Conservation (phyloP, 2,113 vertebrate species). For the Vidua chalybeata region DNA sequence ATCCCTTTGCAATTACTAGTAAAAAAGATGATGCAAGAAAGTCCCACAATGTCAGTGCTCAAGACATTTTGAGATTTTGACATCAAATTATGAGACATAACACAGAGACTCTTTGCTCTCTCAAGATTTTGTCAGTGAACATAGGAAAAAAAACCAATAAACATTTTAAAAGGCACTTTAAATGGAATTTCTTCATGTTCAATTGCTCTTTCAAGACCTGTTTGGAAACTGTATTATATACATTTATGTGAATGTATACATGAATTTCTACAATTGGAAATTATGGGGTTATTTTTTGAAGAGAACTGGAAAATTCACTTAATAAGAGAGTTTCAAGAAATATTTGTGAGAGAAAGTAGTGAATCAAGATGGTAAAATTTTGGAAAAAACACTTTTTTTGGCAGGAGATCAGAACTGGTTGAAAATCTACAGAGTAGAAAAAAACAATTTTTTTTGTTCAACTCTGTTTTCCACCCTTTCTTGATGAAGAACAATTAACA, state of each 20-base stretch:
- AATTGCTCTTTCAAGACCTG: not conserved
- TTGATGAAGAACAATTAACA: not conserved
- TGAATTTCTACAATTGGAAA: not conserved
- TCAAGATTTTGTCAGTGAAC: not conserved
- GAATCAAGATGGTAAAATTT: not conserved
- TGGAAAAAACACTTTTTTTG: not conserved
- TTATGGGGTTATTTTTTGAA: not conserved
- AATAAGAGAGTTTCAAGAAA: not conserved
- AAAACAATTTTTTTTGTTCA: not conserved
- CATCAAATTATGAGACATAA: not conserved
- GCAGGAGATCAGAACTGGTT: not conserved
- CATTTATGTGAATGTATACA: not conserved
- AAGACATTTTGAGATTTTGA: not conserved
- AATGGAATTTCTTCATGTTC: not conserved
- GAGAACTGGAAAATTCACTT: not conserved
- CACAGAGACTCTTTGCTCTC: not conserved
- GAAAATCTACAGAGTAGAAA: not conserved
- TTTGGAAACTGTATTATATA: not conserved
- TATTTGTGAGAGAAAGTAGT: not conserved
- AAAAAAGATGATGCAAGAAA: not conserved
- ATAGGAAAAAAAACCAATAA: not conserved
- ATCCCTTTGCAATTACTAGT: not conserved
- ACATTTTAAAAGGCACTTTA: not conserved
- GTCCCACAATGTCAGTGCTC: not conserved
- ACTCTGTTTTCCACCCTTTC: not conserved